These are phyloP conservation scores for Tetrapedia diversipes DNA, from an alignment of 2,888 invertebrate genomes.

Conservation along the genomic window DNA sequence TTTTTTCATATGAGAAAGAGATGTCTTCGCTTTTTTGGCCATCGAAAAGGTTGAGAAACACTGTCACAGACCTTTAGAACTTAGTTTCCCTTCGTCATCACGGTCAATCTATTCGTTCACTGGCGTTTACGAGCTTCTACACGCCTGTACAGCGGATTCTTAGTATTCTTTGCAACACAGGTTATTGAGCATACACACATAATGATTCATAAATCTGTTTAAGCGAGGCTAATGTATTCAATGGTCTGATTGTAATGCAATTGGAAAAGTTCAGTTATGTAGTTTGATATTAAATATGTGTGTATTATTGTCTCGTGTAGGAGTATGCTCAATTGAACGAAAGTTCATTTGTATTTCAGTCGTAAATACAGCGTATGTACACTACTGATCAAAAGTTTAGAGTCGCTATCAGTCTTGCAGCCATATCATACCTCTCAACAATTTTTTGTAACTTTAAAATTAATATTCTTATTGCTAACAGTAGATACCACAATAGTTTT, in stretches of 20 bases:
- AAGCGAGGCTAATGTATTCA: slow-evolving; percentile 11
- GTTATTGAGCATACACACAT: not conserved
- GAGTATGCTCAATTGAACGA: too few relatives aligned
- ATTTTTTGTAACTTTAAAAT: too few relatives aligned
- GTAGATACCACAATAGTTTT: too few relatives aligned
- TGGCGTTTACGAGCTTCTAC: not conserved
- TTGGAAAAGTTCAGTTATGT: not conserved
- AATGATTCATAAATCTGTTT: slow-evolving; percentile 11
- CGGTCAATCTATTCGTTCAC: not conserved
- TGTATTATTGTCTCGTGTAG: not conserved
- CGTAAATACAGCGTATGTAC: too few relatives aligned
- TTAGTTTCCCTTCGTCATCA: not conserved
- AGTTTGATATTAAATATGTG: not conserved
- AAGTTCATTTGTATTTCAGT: too few relatives aligned
- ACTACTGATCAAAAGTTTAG: too few relatives aligned
- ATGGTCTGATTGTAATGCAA: not conserved
- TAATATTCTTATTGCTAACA: too few relatives aligned
- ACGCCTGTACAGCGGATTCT: not conserved
- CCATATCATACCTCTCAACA: too few relatives aligned
- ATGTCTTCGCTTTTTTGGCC: too few relatives aligned
- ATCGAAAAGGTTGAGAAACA: too few relatives aligned
- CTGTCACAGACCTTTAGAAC: not conserved
- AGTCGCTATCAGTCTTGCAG: too few relatives aligned
- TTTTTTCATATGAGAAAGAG: too few relatives aligned
- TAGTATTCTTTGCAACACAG: not conserved